Percentiles rank a stretch among this genome's conserved stretches.
phyloP scores from a whole-genome alignment of 2,113 vertebrate species.

The Peromyscus polionotus region DNA sequence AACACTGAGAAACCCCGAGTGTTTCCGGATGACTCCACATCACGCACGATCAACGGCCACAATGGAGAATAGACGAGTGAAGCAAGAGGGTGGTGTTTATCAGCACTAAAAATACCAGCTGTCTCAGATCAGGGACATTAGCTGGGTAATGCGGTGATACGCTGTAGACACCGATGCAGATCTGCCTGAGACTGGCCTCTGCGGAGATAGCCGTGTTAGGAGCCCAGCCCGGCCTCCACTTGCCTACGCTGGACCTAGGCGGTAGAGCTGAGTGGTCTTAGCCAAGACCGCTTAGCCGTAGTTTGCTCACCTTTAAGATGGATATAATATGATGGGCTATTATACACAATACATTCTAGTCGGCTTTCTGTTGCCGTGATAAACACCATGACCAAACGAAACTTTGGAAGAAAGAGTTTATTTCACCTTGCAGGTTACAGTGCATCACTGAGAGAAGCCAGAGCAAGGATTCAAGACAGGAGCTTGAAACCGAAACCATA shows the following conservation, averaged over 20 bases:
- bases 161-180: neutral
- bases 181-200: neutral
- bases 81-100: constrained; percentile 21
- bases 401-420: neutral
- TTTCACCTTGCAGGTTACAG: neutral
- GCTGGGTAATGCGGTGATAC: neutral
- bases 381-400: neutral
- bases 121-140: neutral
- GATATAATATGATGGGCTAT: neutral
- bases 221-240: neutral
- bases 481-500: neutral
- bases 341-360: neutral
- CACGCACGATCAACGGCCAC: constrained; percentile 22
- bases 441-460: neutral
- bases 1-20: constrained; percentile 43
- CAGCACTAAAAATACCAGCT: constrained; percentile 6
- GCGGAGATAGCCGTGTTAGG: neutral
- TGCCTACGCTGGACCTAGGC: neutral
- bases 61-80: neutral
- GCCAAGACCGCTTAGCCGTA: neutral
- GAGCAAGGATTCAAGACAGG: neutral
- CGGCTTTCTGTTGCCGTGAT: neutral
- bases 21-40: constrained; percentile 31
- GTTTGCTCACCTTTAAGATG: neutral
- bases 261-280: neutral